Evolutionary conservation across 2,888 invertebrate species (phyloP), one percentile per base, ranked within the genome.

Genomic region (Melinaea marsaeus): DNA sequence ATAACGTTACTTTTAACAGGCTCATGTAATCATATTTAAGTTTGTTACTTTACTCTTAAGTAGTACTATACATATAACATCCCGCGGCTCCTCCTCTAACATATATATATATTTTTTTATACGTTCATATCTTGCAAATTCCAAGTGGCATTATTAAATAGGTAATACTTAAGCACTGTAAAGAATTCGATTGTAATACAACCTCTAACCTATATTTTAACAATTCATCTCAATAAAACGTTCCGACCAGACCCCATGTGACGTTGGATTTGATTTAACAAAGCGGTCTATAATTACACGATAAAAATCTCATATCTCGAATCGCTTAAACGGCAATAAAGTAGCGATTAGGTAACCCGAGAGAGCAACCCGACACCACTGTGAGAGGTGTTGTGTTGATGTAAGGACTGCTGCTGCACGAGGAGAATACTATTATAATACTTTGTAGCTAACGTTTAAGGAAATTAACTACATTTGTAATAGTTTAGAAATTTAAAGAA

Each of bases 281-380:
- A 64, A 60, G 62, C 32, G 57, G 57, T 67, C 61, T 71, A 66
- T 69, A 68, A 71, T 71, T 68, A 68, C 59, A n/a, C 67, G 74
- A 75, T 74, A 73, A 71, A 71, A 70, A 69, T 71, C 68, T 58
- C 65, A 59, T 69, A 73, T 73, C 71, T 69, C 58, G 67, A 66
- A 77, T 75, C 76, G 70, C 65, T 76, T 77, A 77, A 79, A 75
- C 61, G 68, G 74, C 73, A 72, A 74, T 78, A 74, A 79, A 77
- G 78, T 68, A 70, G 69, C 75, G 67, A 79, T 80, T 79, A 79
- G 55, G 69, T 62, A 68, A 69, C 62, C 58, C 33, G 64, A 69
- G 45, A 58, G 74, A 78, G 80, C 75, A 81, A 80, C 63, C 13
- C 58, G 74, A 80, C 69, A 75, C 76, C 74, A 48, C 62, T 60